Evolutionary conservation across 2,113 vertebrate species (phyloP).

Genomic region (Amphiprion percula): DNA sequence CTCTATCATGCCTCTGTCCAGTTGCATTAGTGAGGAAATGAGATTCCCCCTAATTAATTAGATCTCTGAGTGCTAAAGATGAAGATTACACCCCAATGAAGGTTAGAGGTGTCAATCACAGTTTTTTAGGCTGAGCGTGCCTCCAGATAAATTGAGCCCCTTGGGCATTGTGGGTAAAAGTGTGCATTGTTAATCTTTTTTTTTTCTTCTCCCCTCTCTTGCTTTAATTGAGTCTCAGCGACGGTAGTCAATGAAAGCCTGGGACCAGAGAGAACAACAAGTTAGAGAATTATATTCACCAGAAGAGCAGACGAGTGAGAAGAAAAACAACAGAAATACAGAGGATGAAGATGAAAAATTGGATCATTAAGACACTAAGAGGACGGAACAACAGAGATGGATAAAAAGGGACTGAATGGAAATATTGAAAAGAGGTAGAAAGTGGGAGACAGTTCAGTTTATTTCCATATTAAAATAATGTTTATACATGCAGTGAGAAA

Average conservation of each 20-base stretch:
- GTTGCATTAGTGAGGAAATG: constrained; percentile 87
- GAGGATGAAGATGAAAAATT: constrained; percentile 20
- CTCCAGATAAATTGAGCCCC: constrained; percentile 83
- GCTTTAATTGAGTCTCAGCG: constrained; percentile 83
- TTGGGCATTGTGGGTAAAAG: constrained; percentile 74
- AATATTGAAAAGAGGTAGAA: constrained; percentile 2
- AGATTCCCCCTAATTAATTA: constrained; percentile 89
- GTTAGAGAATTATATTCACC: constrained; percentile 46
- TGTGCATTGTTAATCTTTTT: constrained; percentile 76
- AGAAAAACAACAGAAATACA: constrained; percentile 25
- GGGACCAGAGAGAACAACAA: constrained; percentile 56
- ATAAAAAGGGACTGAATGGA: neutral
- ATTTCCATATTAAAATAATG: neutral
- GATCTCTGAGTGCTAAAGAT: constrained; percentile 86
- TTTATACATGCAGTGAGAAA: neutral
- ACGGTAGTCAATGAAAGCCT: constrained; percentile 65
- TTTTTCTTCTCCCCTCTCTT: constrained; percentile 9
- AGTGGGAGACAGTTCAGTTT: neutral
- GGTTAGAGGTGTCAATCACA: constrained; percentile 84
- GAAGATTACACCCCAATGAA: constrained; percentile 85
- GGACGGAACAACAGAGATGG: neutral
- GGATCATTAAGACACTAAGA: constrained; percentile 25
- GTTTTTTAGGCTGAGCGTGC: constrained; percentile 60
- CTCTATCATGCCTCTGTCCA: constrained; percentile 82
- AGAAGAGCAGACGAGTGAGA: constrained; percentile 30